Conservation (phyloP, 1,140 invertebrate genomes). For the Apolygus lucorum region DNA sequence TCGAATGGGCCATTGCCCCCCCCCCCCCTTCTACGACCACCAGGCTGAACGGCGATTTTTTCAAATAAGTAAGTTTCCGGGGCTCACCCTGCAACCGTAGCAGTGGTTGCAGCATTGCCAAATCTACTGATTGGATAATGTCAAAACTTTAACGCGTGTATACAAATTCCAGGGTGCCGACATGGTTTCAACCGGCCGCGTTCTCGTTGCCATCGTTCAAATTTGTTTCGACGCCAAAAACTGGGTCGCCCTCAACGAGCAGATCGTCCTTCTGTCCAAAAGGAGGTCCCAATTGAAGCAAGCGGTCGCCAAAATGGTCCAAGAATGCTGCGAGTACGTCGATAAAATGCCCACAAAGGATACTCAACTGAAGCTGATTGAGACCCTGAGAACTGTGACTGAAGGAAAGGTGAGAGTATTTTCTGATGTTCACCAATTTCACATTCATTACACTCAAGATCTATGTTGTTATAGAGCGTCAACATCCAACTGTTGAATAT, state of each 20-base stretch:
- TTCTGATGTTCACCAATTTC: too few relatives aligned
- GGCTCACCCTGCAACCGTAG: too few relatives aligned
- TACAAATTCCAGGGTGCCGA: slow-evolving; percentile 83
- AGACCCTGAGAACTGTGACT: slow-evolving; percentile 89
- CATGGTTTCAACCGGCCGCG: slow-evolving; percentile 85
- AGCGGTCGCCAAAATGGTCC: slow-evolving; percentile 98
- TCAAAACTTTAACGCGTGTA: slow-evolving; percentile 20
- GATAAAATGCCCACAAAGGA: slow-evolving; percentile 88
- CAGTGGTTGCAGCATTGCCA: not conserved
- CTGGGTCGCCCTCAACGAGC: slow-evolving; percentile 89
- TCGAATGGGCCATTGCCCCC: too few relatives aligned
- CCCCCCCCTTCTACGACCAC: too few relatives aligned
- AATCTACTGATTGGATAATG: too few relatives aligned
- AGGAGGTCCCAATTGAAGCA: slow-evolving; percentile 94
- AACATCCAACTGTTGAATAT: too few relatives aligned
- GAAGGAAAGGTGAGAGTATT: slow-evolving; percentile 90
- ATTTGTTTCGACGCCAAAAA: slow-evolving; percentile 90
- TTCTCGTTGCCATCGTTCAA: slow-evolving; percentile 90
- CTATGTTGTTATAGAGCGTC: too few relatives aligned
- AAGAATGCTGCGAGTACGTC: slow-evolving; percentile 91
- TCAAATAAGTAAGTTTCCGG: too few relatives aligned
- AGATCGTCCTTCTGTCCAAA: slow-evolving; percentile 85
- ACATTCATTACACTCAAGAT: too few relatives aligned
- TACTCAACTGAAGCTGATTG: slow-evolving; percentile 87
- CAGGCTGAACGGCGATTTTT: too few relatives aligned